Base-by-base conservation (phyloP, 2,113 vertebrate genomes). In the Protobothrops flavoviridis region DNA sequence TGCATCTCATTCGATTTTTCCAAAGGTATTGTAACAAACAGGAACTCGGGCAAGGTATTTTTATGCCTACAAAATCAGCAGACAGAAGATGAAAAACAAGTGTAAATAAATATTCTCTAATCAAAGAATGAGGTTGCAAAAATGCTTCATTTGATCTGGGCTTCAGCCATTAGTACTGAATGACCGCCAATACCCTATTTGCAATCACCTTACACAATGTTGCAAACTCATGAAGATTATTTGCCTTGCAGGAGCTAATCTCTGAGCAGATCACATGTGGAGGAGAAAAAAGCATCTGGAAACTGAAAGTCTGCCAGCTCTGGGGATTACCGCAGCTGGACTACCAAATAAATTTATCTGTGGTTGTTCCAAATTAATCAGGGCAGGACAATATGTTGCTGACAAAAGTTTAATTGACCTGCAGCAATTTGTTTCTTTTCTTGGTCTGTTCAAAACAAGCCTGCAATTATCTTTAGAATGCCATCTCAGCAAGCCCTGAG, bases 221-320 rank as follows among this genome's bases (percentile, higher is more conserved):
- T 87, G 29, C 24, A 88, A 91, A 48, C 29, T 17, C 11, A 23
- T 85, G 0, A 26, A 0, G 3, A 56, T 2, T 91, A 1, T 89
- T 95, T 94, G 61, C 48, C 56, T 95, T 95, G 26, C 7, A 43
- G 59, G 29, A 59, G 43, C 89, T 0, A 90, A 94, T 52, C 74
- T 74, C 56, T 56, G 87, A 45, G 15, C 21, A 23, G 56, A 55
- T 86, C 86, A 91, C 15, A 11, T 92, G 93, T 52, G 15, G 45
- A 21, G 26, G 59, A 29, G 92, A 26, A 43, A 95, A 81, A 92
- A 12, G 87, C 57, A 93, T 92, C 87, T 92, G 88, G 69, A 96
- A 95, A 92, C 88, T 2, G 88, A 92, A 94, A 43, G 89, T 95
- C 85, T 39, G 2, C 1, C 57, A 61, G 23, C 81, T 93, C 55